Evolutionary conservation across 2,888 invertebrate genomes (phyloP).

Genomic region (Syrphus vitripennis): DNA sequence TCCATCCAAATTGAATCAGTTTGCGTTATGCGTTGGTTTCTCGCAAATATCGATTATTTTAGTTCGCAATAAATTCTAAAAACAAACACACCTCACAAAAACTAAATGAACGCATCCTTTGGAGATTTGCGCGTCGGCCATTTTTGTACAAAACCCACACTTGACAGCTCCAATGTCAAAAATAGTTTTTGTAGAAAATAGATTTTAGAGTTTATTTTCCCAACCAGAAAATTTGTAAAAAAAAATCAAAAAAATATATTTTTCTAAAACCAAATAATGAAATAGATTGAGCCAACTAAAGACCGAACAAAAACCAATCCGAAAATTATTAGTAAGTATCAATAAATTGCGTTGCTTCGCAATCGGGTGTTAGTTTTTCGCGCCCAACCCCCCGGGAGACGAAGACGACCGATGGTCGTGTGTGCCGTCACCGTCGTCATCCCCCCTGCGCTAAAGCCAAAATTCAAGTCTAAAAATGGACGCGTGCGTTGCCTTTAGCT

Average conservation of each 20-base stretch:
- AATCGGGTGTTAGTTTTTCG: slow-evolving; percentile 65
- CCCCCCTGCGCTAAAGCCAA: slow-evolving; percentile 58
- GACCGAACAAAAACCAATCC: slow-evolving; percentile 30
- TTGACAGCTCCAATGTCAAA: slow-evolving; percentile 69
- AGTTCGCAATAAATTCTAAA: no score
- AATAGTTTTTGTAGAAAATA: slow-evolving; percentile 69
- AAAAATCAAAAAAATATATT: slow-evolving; percentile 42
- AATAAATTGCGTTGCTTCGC: slow-evolving; percentile 12
- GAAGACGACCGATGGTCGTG: slow-evolving; percentile 43
- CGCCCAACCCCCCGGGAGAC: slow-evolving; percentile 71
- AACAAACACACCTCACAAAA: not conserved
- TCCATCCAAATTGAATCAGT: no score
- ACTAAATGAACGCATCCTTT: slow-evolving; percentile 34
- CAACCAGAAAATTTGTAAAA: slow-evolving; percentile 43
- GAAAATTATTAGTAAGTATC: slow-evolving; percentile 48
- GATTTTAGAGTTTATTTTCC: slow-evolving; percentile 68
- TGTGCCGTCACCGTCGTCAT: slow-evolving; percentile 71
- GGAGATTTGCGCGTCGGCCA: slow-evolving; percentile 47
- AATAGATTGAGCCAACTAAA: slow-evolving; percentile 38
- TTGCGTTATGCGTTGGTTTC: no score
- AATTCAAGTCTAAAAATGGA: slow-evolving; percentile 70
- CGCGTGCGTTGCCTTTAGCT: slow-evolving; percentile 67
- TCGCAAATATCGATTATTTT: no score
- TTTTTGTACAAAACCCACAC: slow-evolving; percentile 66
- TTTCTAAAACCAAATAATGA: slow-evolving; percentile 63